Conservation (phyloP, 1,140 invertebrate genomes). For the Chironomus striatipennis region DNA sequence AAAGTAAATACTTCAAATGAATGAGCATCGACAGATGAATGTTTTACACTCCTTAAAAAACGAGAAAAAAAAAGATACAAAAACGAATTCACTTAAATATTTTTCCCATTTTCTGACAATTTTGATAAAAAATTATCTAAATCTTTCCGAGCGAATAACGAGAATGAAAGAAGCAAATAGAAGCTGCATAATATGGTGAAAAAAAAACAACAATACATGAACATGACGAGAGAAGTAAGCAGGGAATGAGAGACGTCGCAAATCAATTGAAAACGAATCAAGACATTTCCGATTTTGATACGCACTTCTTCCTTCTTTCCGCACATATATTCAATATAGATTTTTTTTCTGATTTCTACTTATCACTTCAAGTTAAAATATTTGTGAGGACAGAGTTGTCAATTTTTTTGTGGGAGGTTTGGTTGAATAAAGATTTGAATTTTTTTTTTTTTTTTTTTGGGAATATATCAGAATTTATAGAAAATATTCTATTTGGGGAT, state of each 20-base stretch:
- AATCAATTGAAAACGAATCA: not conserved
- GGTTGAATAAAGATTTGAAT: too few relatives aligned
- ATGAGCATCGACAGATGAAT: not conserved
- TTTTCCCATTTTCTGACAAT: not conserved
- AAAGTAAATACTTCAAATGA: not conserved
- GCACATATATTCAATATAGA: too few relatives aligned
- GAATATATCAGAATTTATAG: too few relatives aligned
- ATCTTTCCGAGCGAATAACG: not conserved
- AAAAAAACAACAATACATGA: not conserved
- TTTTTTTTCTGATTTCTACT: too few relatives aligned
- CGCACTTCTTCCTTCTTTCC: not conserved
- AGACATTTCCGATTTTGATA: conserved; percentile 3
- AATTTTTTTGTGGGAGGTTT: too few relatives aligned
- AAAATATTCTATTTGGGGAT: too few relatives aligned
- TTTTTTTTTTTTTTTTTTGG: too few relatives aligned
- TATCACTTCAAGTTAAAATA: too few relatives aligned
- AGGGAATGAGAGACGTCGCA: not conserved
- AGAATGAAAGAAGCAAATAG: not conserved
- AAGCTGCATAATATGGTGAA: not conserved
- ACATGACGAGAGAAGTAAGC: too few relatives aligned
- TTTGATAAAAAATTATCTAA: not conserved
- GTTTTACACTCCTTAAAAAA: not conserved
- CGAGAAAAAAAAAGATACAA: not conserved
- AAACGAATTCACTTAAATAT: too few relatives aligned
- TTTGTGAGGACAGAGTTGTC: too few relatives aligned